Base-by-base conservation (phyloP, 2,888 invertebrate species). In the Zygogramma bicolorata region DNA sequence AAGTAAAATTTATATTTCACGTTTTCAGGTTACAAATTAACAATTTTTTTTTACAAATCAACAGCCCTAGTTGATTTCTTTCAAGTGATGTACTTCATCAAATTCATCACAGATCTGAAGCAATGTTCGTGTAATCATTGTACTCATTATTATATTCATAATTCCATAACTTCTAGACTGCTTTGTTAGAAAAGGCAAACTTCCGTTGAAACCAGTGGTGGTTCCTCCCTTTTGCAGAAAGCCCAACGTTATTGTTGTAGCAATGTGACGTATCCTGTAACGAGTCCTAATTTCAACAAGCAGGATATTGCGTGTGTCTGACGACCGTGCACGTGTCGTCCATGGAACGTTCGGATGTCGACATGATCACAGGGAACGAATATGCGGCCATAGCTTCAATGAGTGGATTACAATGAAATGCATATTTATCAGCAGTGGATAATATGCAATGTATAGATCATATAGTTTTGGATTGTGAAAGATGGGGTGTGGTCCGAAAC, bases 211-310 rank as follows among this genome's bases (percentile, higher is more conserved):
- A 3, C 18, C 20, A 10, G 1, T 20, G 2, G 20, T 20, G 4
- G 10, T 20, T 20, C 2, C 18, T 18, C 20, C 46, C 20, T 46
- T 10, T 46, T 3, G 46, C 8, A 20, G 46, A 46, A 8, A 20
- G 46, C 46, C 46, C 18, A 46, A 57, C 65, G 66, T 71, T 70
- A 68, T 58, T 61, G 70, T 71, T 74, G 68, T 53, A 65, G 63
- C 70, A 68, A 57, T 68, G 65, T 68, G 74, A 74, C 74, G 69
- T 71, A 68, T 75, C 74, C 65, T 62, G 66, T 67, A 67, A 62
- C 27, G 65, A 61, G 57, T 49, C 66, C 70, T 67, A 70, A 72
- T 75, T 74, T 67, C 22, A 68, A 65, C 71, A 68, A 70, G 72
- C 72, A 68, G 70, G 65, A 15, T 27, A 62, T 70, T 38, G 75